Percentiles rank a stretch among this genome's conserved stretches.
These are phyloP conservation scores for Gracilinanus agilis DNA, from an alignment of 2,113 vertebrate genomes.

Conservation along the genomic window DNA sequence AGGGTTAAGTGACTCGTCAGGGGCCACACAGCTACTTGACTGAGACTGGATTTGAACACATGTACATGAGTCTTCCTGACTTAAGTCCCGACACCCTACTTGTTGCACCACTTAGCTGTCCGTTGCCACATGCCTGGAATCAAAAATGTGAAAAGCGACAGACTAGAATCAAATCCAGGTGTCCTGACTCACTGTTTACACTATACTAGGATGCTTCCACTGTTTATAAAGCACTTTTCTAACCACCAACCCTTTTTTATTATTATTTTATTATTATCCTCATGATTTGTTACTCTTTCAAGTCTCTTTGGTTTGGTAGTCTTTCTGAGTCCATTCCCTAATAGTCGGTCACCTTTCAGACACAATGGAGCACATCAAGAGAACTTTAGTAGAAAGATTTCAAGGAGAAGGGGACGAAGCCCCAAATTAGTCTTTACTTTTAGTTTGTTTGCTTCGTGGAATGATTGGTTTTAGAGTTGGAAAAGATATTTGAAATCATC, in stretches of 20 bases:
- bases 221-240: neutral
- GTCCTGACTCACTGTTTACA: neutral
- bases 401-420: neutral
- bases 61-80: too few relatives aligned
- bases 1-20: too few relatives aligned
- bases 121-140: neutral
- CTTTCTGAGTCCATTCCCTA: neutral
- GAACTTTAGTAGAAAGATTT: neutral
- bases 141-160: neutral
- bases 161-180: neutral
- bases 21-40: too few relatives aligned
- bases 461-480: neutral
- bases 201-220: neutral
- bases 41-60: too few relatives aligned
- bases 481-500: neutral
- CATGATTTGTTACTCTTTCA: neutral
- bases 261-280: neutral
- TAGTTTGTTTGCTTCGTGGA: neutral
- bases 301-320: neutral
- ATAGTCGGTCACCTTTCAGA: neutral
- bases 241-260: neutral
- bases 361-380: neutral
- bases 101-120: too few relatives aligned
- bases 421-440: neutral
- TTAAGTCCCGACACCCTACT: too few relatives aligned